A percentile compares a stretch with the other conserved stretches of the same genome.
Conservation (phyloP, 1,140 invertebrate species). For the Mya arenaria region DNA sequence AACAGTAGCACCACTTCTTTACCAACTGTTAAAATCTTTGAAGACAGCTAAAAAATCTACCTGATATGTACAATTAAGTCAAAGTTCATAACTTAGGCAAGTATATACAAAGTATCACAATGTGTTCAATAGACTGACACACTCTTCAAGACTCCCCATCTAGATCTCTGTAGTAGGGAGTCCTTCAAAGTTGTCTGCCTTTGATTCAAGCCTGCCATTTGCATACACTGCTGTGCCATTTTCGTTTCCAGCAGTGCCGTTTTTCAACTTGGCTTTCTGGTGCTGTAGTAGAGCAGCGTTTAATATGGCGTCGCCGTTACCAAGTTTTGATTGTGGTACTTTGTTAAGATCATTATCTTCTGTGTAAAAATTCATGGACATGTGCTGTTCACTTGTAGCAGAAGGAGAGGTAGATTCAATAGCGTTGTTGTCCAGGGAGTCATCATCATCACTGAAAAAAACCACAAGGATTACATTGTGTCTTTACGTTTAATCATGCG, state of each 20-base stretch:
- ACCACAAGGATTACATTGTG: background rate
- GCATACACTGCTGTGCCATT: background rate
- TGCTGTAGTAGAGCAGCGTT: conserved; percentile 34
- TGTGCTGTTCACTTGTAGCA: conserved; percentile 34
- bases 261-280: conserved; percentile 2
- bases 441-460: conserved; percentile 49
- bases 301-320: conserved; percentile 37
- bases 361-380: conserved; percentile 51
- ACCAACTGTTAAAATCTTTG: no score
- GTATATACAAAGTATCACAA: conserved; percentile 42
- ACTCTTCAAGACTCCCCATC: background rate
- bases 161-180: conserved; percentile 50
- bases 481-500: conserved; percentile 59
- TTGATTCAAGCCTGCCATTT: conserved; percentile 46
- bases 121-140: background rate
- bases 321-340: conserved; percentile 49
- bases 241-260: background rate
- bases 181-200: conserved; percentile 44
- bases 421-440: conserved; percentile 46
- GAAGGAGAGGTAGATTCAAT: conserved; percentile 4
- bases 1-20: no score
- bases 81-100: no score
- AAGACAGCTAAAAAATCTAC: no score
- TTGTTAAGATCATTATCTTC: conserved; percentile 54
- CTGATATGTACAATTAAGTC: no score